Percentiles rank a stretch among this genome's conserved stretches.
Evolutionary conservation across 2,113 vertebrate species (phyloP).

Genomic region (Pollimyrus isidori): DNA sequence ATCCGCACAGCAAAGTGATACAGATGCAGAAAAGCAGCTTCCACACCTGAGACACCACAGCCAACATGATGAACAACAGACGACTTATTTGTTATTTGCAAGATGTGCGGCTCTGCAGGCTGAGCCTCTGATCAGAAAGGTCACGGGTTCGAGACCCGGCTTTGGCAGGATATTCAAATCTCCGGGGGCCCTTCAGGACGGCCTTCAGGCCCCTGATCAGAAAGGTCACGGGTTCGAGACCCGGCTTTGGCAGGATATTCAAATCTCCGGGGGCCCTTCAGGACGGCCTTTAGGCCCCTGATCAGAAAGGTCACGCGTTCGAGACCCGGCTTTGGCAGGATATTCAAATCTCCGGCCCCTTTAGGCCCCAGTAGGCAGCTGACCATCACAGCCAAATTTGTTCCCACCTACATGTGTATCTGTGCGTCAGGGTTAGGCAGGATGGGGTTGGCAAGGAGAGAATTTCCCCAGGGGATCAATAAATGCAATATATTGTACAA

Average conservation of each 20-base stretch:
- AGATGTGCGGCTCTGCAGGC: not conserved
- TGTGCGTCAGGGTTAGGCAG: not conserved
- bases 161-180: not conserved
- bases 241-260: not conserved
- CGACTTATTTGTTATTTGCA: not conserved
- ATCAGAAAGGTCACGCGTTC: not conserved
- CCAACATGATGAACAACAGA: not conserved
- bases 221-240: not conserved
- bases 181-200: not conserved
- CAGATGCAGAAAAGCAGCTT: not conserved
- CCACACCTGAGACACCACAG: not conserved
- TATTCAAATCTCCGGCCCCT: not conserved
- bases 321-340: not conserved
- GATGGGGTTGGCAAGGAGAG: not conserved
- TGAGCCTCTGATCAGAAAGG: not conserved
- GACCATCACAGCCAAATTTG: not conserved
- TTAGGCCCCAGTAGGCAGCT: not conserved
- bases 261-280: not conserved
- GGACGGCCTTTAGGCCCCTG: not conserved
- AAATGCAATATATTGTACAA: too few species aligned
- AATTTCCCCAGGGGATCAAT: not conserved
- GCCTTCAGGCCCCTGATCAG: not conserved
- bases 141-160: not conserved
- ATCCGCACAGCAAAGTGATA: not conserved
- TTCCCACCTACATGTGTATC: not conserved